Evolutionary conservation across 2,888 invertebrate genomes (phyloP), one percentile per base, ranked within the genome.

Genomic region (Tinea pellionella): DNA sequence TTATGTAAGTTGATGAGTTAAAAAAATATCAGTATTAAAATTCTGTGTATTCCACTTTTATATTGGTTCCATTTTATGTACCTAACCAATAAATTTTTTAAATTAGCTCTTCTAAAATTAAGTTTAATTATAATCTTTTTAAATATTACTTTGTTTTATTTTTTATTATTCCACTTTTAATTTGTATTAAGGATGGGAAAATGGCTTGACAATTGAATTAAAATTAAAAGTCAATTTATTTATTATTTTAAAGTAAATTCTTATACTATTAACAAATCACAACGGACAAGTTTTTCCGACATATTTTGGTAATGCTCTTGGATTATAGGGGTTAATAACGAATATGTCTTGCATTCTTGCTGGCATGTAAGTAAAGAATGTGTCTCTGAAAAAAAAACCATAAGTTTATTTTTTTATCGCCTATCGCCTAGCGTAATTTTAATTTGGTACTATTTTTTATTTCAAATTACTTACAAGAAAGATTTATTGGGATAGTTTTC

Each of bases 331-430:
- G 63, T 81, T 78, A 24, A 84, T 67, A 15, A 83, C 62, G 68
- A 74, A 77, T 4, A 71, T 73, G 63, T 84, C 85, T 63, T 78
- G 77, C 73, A 75, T 72, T 64, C 84, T 71, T 59, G 75, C 75
- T n/a, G 85, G 79, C 78, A 86, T 78, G 58, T 85, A 86, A 0
- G 85, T 82, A 63, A 79, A 85, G 65, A 75, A 85, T 62, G 78
- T 69, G 60, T 85, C 80, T 53, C 85, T 85, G 77, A 62, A 80
- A 80, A 62, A 60, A 55, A 57, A 59, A n/a, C n/a, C n/a, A n/a
- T n/a, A n/a, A n/a, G n/a, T n/a, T n/a, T n/a, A n/a, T n/a, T n/a
- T n/a, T n/a, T n/a, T n/a, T n/a, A n/a, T n/a, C n/a, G n/a, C n/a
- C n/a, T n/a, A n/a, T n/a, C n/a, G n/a, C n/a, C n/a, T n/a, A n/a